Evolutionary conservation across 2,113 vertebrate species (phyloP).

Genomic region (Antennarius striatus): DNA sequence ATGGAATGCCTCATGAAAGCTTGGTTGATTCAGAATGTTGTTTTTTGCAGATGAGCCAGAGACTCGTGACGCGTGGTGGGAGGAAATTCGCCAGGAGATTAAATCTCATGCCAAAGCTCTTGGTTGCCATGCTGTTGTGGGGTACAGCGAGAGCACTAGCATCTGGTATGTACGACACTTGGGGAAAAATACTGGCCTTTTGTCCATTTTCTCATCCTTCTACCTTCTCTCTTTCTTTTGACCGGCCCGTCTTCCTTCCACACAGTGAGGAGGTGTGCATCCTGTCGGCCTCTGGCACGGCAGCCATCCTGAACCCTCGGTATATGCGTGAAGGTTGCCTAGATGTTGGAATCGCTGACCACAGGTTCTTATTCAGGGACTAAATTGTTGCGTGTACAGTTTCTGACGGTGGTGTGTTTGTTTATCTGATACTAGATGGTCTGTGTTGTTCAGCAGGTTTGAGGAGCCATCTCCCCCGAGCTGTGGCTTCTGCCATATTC

Average conservation of each 20-base stretch:
- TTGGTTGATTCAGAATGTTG: constrained; percentile 32
- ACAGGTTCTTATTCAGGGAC: constrained; percentile 84
- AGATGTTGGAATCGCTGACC: constrained; percentile 89
- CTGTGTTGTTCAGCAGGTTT: constrained; percentile 78
- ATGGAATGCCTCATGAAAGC: constrained; percentile 6
- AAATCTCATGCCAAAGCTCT: constrained; percentile 98
- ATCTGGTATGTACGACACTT: constrained; percentile 88
- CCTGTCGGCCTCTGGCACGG: constrained; percentile 95
- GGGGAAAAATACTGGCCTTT: not conserved
- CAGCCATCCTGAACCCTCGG: constrained; percentile 93
- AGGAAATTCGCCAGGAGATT: constrained; percentile 99
- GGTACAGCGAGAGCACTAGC: constrained; percentile 98
- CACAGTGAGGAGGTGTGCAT: constrained; percentile 97
- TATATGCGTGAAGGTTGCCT: constrained; percentile 93
- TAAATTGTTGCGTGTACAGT: not conserved
- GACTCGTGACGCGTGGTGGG: constrained; percentile 99
- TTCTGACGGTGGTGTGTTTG: not conserved
- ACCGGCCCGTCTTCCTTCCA: not conserved
- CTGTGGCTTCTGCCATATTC: constrained; percentile 97
- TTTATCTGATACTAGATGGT: constrained; percentile 3
- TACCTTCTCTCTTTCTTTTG: not conserved
- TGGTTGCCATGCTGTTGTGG: constrained; percentile 96
- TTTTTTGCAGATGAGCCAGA: constrained; percentile 97
- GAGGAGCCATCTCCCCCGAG: constrained; percentile 87
- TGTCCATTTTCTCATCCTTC: not conserved